These are phyloP conservation scores for Cottus gobio DNA, from an alignment of 2,113 vertebrate species.

Conservation along the genomic window DNA sequence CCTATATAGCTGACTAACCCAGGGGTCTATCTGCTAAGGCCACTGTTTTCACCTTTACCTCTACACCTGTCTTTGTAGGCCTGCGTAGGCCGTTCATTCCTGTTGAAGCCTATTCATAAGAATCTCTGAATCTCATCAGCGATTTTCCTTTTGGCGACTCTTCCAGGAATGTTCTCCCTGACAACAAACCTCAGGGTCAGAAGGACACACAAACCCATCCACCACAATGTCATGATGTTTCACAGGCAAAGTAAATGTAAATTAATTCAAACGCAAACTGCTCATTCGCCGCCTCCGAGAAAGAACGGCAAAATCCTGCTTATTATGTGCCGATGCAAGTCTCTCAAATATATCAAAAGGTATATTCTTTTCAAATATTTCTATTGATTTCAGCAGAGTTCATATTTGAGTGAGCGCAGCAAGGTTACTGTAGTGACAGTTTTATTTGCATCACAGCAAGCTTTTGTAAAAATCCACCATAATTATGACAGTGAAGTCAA, in stretches of 20 bases:
- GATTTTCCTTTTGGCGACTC: background rate
- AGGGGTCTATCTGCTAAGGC: background rate
- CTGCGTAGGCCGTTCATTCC: background rate
- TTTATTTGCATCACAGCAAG: constrained; percentile 32
- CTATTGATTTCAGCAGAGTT: constrained; percentile 39
- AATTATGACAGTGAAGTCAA: constrained; percentile 42
- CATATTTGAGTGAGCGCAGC: constrained; percentile 21
- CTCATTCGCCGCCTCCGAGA: background rate
- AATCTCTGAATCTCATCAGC: background rate
- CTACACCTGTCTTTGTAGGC: background rate
- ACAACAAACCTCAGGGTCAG: background rate
- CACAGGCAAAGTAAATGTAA: background rate
- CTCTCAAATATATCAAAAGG: constrained; percentile 35
- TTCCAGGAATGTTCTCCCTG: background rate
- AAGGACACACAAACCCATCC: background rate
- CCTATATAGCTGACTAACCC: background rate
- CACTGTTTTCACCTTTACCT: background rate
- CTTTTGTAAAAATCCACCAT: constrained; percentile 47
- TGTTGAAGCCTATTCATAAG: background rate
- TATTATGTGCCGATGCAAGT: constrained; percentile 14
- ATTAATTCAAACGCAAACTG: constrained; percentile 13
- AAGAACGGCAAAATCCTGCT: background rate
- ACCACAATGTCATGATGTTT: background rate
- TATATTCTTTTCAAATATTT: constrained; percentile 24
- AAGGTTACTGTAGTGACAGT: constrained; percentile 50